Evolutionary conservation across 2,113 vertebrate genomes (phyloP), one percentile per base, ranked within the genome.

Genomic region (Campylomormyrus tamandua): DNA sequence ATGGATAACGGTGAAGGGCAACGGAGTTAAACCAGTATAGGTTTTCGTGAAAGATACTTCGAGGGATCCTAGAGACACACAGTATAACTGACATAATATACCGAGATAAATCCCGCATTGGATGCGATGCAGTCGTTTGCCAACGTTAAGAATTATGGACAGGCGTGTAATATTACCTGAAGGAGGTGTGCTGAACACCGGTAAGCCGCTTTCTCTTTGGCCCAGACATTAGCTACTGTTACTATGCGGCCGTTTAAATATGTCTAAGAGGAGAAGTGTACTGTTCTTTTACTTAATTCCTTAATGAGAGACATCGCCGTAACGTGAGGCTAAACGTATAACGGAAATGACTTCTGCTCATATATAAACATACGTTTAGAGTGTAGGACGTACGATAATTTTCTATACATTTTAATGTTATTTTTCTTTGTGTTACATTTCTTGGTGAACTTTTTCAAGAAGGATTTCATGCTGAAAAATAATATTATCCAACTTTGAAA

Each of bases 171-270:
- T 24, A 42, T 70, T 62, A 66, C 19, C 24, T 84, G 27, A 53
- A 83, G 19, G 50, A 35, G 66, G 70, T 49, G 88, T 53, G 49
- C 45, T 11, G n/a, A 52, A 53, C 46, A n/a, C 13, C 27, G 48
- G 45, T 89, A 89, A 89, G 70, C 88, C 88, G 88, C 62, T 89
- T 89, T 89, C 27, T 50, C 24, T 89, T 46, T 35, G 42, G 9
- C 11, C 62, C 10, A 3, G n/a, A 5, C 74, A 80, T 80, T 80
- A n/a, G 24, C 56, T 62, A 3, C 56, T 62, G 56, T 62, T 9
- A 62, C 21, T 62, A 17, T 80, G 35, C 70, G 15, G 70, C 15
- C 31, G 35, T 39, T 77, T 31, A 77, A 66, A 66, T 27, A 27
- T 77, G 70, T 35, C 13, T 77, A 13, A 39, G 13, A 35, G 31